phyloP scores from a whole-genome alignment of 1,140 invertebrate species.

The Apis cerana region DNA sequence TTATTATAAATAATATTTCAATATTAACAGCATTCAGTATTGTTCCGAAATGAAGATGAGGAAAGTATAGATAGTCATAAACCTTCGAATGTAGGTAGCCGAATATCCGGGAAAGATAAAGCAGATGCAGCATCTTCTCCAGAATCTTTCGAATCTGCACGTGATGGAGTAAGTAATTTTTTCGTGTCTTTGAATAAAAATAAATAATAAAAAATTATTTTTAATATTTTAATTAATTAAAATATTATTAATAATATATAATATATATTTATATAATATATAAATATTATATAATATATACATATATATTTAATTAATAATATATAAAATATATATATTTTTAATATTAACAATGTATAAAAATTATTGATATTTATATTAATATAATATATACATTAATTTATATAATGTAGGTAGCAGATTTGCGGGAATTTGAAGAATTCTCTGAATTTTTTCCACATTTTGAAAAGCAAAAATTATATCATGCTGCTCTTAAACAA shows the following conservation, averaged over 20 bases:
- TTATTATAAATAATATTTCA: background rate
- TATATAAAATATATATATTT: background rate
- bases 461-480: conserved; percentile 89
- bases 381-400: conserved; percentile 79
- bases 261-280: too few species aligned
- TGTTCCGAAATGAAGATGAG: conserved; percentile 89
- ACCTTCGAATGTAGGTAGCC: conserved; percentile 73
- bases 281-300: too few species aligned
- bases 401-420: conserved; percentile 87
- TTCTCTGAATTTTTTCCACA: conserved; percentile 88
- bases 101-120: conserved; percentile 75
- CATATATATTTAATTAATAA: too few species aligned
- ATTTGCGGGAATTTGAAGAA: conserved; percentile 94
- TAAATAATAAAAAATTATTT: background rate
- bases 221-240: too few species aligned
- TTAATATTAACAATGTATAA: background rate
- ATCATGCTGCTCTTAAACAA: conserved; percentile 89
- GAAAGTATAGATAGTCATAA: conserved; percentile 80
- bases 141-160: conserved; percentile 96
- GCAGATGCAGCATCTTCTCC: conserved; percentile 86
- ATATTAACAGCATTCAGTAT: conserved; percentile 87
- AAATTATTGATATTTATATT: conserved; percentile 23
- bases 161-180: conserved; percentile 87
- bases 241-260: background rate
- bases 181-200: background rate